These are phyloP conservation scores for Heteractis magnifica DNA, from an alignment of 92 coral and sea anemone species.

Conservation along the genomic window DNA sequence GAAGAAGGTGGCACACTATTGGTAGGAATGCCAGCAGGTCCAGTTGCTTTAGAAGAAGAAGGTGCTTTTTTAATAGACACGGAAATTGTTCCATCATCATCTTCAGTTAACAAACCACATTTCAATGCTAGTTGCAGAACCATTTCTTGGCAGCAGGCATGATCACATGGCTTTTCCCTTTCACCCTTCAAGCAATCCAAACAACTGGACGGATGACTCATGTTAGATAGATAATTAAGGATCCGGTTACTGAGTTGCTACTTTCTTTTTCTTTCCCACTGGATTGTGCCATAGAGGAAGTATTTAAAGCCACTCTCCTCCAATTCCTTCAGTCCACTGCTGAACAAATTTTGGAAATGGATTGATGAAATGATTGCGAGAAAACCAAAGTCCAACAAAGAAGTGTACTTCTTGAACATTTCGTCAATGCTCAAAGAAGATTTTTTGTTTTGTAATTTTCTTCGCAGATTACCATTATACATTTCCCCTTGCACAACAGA, in stretches of 20 bases:
- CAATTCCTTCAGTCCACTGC: slow-evolving; percentile 1
- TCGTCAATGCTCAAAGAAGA: not conserved
- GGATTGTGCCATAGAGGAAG: slow-evolving; percentile 22
- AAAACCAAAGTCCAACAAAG: slow-evolving; percentile 1
- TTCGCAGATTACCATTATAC: not conserved
- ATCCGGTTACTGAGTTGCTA: not conserved
- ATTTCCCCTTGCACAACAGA: slow-evolving; percentile 5
- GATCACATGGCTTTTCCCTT: not conserved
- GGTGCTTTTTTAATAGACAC: not conserved
- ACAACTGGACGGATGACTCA: not conserved
- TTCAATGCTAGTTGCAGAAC: slow-evolving; percentile 13
- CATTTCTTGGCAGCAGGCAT: slow-evolving; percentile 17
- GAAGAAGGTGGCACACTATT: too few species aligned
- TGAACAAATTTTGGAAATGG: not conserved
- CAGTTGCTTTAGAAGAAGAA: not conserved
- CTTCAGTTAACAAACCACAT: slow-evolving; percentile 19
- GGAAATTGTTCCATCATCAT: slow-evolving; percentile 3
- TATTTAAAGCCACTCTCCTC: slow-evolving; percentile 7
- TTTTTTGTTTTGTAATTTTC: not conserved
- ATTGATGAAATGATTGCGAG: not conserved
- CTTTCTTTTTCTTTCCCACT: slow-evolving; percentile 10
- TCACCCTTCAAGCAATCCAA: slow-evolving; percentile 4
- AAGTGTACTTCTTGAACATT: not conserved
- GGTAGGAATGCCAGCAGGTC: not conserved
- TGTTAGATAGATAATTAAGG: not conserved